These are phyloP conservation scores for Centruroides sculpturatus DNA, from an alignment of 1,140 invertebrate genomes.

Conservation along the genomic window DNA sequence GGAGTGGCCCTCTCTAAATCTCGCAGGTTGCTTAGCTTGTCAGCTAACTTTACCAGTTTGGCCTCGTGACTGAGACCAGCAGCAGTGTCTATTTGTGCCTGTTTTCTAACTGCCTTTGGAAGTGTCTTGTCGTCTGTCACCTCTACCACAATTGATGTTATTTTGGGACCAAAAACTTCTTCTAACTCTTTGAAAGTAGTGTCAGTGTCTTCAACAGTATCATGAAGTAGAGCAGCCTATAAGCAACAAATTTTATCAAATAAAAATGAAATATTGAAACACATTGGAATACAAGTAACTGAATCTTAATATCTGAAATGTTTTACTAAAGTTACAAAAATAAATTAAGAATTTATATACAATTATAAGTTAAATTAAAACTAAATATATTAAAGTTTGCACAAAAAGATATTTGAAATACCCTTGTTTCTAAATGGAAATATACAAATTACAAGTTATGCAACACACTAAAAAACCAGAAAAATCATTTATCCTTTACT, in stretches of 20 bases:
- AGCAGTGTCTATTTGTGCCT: constrained; percentile 52
- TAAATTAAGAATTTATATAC: no score
- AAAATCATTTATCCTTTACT: no score
- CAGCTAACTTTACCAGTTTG: constrained; percentile 67
- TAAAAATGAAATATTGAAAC: no score
- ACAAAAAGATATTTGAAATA: no score
- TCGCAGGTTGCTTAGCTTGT: constrained; percentile 72
- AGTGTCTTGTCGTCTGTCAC: constrained; percentile 65
- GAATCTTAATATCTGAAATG: no score
- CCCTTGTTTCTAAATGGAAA: no score
- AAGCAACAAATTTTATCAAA: not conserved
- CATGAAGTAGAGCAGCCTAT: constrained; percentile 63
- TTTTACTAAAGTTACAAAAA: no score
- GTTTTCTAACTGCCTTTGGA: constrained; percentile 47
- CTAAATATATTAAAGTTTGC: no score
- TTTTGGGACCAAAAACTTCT: constrained; percentile 45
- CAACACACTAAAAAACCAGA: no score
- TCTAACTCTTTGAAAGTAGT: constrained; percentile 62
- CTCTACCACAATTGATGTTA: constrained; percentile 47
- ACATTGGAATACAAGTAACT: no score
- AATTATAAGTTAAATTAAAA: no score
- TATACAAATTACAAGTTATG: no score
- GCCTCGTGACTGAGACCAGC: constrained; percentile 40
- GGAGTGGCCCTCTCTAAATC: constrained; percentile 50
- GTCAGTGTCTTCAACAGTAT: constrained; percentile 80